Evolutionary conservation across 2,113 vertebrate genomes (phyloP).

Genomic region (Eudyptes chrysolophus): DNA sequence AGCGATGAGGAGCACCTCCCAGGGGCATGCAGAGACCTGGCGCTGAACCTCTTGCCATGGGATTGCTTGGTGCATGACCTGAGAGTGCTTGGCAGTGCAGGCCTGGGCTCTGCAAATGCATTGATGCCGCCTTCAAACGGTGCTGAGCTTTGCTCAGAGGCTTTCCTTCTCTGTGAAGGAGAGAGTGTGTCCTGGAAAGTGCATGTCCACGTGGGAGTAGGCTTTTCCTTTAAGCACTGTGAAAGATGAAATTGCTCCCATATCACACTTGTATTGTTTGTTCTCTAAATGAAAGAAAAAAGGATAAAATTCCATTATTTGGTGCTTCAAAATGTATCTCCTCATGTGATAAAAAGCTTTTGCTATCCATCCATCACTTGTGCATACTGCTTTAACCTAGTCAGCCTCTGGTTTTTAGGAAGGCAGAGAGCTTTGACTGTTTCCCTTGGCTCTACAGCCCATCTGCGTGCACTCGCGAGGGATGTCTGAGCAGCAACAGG

Average conservation of each 20-base stretch:
- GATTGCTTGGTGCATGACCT: not conserved
- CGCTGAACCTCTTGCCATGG: not conserved
- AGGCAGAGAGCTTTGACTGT: not conserved
- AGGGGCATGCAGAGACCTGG: not conserved
- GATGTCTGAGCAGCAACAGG: not conserved
- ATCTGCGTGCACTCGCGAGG: not conserved
- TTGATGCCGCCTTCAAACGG: not conserved
- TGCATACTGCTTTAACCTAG: not conserved
- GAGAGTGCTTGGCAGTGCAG: not conserved
- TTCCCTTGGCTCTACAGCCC: not conserved
- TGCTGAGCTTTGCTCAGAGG: not conserved
- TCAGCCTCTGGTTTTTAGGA: not conserved
- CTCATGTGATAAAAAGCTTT: not conserved
- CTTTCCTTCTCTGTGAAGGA: not conserved
- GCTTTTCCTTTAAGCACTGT: not conserved
- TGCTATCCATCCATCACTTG: not conserved
- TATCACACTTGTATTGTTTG: not conserved
- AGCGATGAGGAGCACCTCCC: not conserved
- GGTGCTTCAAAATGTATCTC: not conserved
- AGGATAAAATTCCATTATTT: not conserved
- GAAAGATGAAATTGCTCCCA: not conserved
- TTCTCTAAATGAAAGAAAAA: not conserved
- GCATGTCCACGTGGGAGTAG: accelerated
- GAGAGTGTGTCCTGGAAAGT: not conserved
- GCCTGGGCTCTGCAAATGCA: not conserved